Conservation (phyloP, 2,113 vertebrate genomes). For the Eira barbara region DNA sequence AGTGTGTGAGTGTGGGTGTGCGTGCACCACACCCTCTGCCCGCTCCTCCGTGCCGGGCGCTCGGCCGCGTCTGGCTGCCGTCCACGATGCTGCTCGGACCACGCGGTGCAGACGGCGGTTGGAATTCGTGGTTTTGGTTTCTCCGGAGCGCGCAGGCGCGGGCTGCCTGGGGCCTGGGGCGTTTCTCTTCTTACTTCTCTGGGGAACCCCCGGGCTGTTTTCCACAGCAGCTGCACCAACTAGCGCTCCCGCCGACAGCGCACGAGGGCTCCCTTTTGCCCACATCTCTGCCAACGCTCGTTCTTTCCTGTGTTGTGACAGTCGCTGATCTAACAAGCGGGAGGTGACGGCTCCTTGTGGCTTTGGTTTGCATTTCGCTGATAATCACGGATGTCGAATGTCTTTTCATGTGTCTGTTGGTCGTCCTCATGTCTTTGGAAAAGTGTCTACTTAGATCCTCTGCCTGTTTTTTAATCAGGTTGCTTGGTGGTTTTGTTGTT, state of each 20-base stretch:
- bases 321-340: neutral
- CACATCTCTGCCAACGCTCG: neutral
- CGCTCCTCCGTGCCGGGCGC: no score
- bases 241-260: neutral
- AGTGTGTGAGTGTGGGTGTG: neutral
- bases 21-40: neutral
- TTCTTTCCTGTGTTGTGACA: neutral
- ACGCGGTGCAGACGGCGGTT: neutral
- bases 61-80: fast-evolving
- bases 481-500: neutral
- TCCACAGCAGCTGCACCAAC: neutral
- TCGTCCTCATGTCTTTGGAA: neutral
- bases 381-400: neutral
- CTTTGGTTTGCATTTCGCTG: neutral
- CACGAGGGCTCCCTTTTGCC: neutral
- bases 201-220: neutral
- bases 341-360: neutral
- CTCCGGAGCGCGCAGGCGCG: neutral
- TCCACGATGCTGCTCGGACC: neutral
- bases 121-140: neutral
- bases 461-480: neutral
- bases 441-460: neutral
- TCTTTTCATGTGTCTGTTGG: neutral
- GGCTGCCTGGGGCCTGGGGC: neutral
- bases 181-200: neutral